Percentiles rank a stretch among this genome's conserved stretches.
Evolutionary conservation across 2,797 vertebrate species (phyloP).

Genomic region (Gorsachius magnificus): DNA sequence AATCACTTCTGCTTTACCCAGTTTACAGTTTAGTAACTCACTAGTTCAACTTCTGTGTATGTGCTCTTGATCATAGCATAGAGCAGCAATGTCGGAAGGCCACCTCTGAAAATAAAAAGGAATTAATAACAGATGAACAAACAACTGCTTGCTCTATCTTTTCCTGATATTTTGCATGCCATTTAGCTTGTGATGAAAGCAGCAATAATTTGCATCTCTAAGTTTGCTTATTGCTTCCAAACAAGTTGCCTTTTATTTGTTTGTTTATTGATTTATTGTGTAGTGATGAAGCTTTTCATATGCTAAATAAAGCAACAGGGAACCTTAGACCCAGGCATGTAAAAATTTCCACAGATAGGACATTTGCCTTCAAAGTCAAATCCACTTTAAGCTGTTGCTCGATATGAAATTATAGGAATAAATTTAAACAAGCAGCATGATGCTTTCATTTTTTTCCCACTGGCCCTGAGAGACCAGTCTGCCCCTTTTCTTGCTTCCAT

Average conservation of each 20-base stretch:
- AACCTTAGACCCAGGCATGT: neutral
- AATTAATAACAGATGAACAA: constrained; percentile 42
- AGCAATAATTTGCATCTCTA: constrained; percentile 66
- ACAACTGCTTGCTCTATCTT: constrained; percentile 72
- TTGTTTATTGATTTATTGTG: neutral
- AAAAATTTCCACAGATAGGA: constrained; percentile 14
- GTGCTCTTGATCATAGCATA: neutral
- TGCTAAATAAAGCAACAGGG: constrained; percentile 27
- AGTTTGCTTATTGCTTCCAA: constrained; percentile 59
- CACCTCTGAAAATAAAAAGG: constrained; percentile 22
- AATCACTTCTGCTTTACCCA: neutral
- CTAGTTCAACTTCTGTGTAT: neutral
- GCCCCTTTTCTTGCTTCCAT: constrained; percentile 37
- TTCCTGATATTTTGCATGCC: constrained; percentile 65
- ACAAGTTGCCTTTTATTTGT: constrained; percentile 34
- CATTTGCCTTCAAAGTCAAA: constrained; percentile 23
- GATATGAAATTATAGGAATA: neutral
- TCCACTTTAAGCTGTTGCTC: neutral
- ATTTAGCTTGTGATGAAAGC: constrained; percentile 65
- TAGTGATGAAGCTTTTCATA: constrained; percentile 32
- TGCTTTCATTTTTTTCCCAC: neutral
- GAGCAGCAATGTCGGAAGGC: neutral
- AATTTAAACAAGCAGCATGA: constrained; percentile 39
- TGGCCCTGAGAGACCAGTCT: neutral
- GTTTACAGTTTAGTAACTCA: constrained; percentile 12